These are phyloP conservation scores for Eolophus roseicapilla DNA, from an alignment of 2,113 vertebrate genomes.

Conservation along the genomic window DNA sequence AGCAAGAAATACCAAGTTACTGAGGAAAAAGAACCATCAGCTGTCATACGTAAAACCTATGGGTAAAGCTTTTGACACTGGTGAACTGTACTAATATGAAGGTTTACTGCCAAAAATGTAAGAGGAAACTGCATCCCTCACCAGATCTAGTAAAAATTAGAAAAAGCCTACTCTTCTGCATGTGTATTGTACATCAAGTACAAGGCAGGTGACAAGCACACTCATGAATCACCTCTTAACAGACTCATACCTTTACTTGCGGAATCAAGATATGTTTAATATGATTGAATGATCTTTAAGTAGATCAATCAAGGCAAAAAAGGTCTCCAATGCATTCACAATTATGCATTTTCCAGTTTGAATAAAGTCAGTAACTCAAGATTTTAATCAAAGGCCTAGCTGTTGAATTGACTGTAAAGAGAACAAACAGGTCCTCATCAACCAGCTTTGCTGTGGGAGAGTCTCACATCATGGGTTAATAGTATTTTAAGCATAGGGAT, in stretches of 20 bases:
- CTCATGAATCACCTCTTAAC: not conserved
- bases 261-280: not conserved
- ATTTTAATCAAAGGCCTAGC: constrained; percentile 20
- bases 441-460: not conserved
- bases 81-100: not conserved
- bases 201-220: not conserved
- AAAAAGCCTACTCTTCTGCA: not conserved
- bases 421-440: not conserved
- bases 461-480: not conserved
- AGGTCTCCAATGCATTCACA: not conserved
- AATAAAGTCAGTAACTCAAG: not conserved
- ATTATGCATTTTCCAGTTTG: not conserved
- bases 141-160: not conserved
- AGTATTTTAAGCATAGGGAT: not conserved
- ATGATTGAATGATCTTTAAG: not conserved
- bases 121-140: not conserved
- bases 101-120: not conserved
- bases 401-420: not conserved
- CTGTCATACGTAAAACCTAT: not conserved
- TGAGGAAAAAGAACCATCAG: not conserved
- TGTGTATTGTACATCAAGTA: not conserved
- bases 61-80: not conserved
- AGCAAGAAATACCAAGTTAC: not conserved
- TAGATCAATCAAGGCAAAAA: not conserved
- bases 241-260: not conserved